Evolutionary conservation across 2,797 vertebrate species (phyloP).

Genomic region (Xiphorhynchus erythropygius): DNA sequence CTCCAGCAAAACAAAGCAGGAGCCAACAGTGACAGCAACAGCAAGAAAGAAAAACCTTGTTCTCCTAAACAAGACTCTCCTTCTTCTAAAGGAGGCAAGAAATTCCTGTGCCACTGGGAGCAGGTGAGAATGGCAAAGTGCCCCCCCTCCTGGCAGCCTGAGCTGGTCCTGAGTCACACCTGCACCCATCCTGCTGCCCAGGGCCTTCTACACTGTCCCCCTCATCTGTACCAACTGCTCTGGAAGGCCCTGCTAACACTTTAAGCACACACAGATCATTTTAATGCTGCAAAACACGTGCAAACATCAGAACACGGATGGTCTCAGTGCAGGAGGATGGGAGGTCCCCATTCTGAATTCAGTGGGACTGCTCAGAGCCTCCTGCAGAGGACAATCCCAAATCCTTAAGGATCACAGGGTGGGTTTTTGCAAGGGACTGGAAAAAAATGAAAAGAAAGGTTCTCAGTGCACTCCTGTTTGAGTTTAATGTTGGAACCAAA

Average conservation of each 20-base stretch:
- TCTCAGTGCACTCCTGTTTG: background rate
- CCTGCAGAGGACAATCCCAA: background rate
- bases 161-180: background rate
- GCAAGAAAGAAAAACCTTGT: background rate
- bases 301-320: background rate
- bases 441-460: background rate
- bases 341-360: background rate
- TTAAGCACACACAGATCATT: background rate
- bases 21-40: constrained; percentile 24
- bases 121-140: background rate
- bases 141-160: background rate
- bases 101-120: background rate
- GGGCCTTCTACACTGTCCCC: background rate
- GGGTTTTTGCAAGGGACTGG: background rate
- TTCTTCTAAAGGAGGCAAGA: background rate
- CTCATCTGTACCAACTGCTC: background rate
- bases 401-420: background rate
- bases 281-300: accelerated
- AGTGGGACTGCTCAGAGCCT: background rate
- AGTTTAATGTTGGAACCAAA: background rate
- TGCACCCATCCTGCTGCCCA: background rate
- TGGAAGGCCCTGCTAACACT: background rate
- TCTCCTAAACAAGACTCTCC: background rate
- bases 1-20: background rate
- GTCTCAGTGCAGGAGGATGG: background rate